Conservation (phyloP, 2,797 vertebrate genomes). For the Anguilla anguilla region DNA sequence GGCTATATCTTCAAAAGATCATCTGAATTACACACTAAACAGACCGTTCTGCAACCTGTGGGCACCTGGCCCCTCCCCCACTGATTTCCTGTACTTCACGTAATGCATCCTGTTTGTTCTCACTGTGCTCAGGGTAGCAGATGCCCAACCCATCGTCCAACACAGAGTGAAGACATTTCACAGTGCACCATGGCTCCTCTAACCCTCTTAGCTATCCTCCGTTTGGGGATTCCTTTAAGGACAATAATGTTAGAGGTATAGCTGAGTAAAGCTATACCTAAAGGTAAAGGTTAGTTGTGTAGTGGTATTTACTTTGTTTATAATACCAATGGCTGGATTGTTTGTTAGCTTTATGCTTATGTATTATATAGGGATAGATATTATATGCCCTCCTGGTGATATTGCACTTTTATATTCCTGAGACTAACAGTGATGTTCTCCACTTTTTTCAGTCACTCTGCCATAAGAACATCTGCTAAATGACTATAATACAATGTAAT, state of each 20-base stretch:
- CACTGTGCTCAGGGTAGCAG: not conserved
- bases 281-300: too few relatives aligned
- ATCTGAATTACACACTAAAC: not conserved
- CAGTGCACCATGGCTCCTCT: not conserved
- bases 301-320: not conserved
- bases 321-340: not conserved
- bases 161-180: not conserved
- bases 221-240: not conserved
- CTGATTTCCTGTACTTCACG: not conserved
- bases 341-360: not conserved
- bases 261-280: too few relatives aligned
- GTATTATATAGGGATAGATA: not conserved
- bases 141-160: not conserved
- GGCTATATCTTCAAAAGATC: not conserved
- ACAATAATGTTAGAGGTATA: too few relatives aligned
- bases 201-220: not conserved
- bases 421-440: not conserved
- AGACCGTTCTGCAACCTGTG: not conserved
- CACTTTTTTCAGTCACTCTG: not conserved
- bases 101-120: not conserved
- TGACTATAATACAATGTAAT: not conserved
- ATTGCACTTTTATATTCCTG: too few relatives aligned
- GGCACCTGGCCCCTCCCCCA: too few relatives aligned
- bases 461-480: not conserved
- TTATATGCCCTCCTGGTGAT: not conserved